Evolutionary conservation across 2,797 vertebrate genomes (phyloP).

Genomic region (Phoxinus dragarum): DNA sequence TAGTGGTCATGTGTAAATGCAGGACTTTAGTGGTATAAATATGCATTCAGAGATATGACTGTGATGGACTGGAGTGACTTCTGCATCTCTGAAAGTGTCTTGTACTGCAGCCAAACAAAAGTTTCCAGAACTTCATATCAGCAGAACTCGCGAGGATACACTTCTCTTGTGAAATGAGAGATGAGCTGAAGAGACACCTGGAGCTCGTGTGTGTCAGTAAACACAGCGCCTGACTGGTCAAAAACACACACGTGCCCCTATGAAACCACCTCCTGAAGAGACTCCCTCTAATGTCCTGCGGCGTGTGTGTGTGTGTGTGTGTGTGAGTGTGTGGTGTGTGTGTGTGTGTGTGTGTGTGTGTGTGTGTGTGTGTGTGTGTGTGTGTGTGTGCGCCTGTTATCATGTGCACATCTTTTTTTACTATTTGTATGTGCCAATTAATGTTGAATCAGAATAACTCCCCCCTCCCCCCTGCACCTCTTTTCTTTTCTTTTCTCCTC

Average conservation of each 20-base stretch:
- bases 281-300: not conserved
- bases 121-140: not conserved
- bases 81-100: not conserved
- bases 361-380: too few species aligned
- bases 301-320: not conserved
- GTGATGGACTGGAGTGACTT: not conserved
- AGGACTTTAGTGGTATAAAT: not conserved
- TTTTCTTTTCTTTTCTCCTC: too few species aligned
- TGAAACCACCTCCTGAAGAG: slow-evolving; percentile 14
- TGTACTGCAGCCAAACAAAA: not conserved
- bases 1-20: not conserved
- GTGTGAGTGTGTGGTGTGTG: too few species aligned
- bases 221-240: not conserved
- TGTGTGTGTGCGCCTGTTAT: too few species aligned
- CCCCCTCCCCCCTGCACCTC: too few species aligned
- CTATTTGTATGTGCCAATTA: too few species aligned
- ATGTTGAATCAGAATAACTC: too few species aligned
- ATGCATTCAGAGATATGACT: not conserved
- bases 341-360: too few species aligned
- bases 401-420: too few species aligned
- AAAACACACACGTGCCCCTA: not conserved
- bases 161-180: not conserved
- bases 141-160: not conserved
- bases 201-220: not conserved
- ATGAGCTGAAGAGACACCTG: not conserved